Evolutionary conservation across 2,888 invertebrate species (phyloP), one percentile per base, ranked within the genome.

Genomic region (Petrophora chlorosata): DNA sequence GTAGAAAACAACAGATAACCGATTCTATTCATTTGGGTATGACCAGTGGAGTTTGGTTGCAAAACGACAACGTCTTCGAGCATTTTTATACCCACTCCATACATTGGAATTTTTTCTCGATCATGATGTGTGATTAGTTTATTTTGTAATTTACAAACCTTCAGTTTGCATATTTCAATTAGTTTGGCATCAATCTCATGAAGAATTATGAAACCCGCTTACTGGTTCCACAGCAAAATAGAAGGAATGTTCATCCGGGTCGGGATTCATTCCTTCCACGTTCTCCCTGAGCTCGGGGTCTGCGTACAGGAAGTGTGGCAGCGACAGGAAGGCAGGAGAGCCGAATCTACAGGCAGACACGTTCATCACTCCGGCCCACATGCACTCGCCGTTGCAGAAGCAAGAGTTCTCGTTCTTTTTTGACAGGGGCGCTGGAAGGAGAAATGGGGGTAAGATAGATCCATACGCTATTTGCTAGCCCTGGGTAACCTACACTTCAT

Each of bases 221-320:
- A 95, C 95, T 48, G 96, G 95, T 70, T 96, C 96, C 0, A 96
- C 85, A 2, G 93, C 91, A 67, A 97, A 92, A 67, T 92, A 94
- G 79, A 97, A 95, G 53, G 94, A 92, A 71, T 97, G 96, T 17
- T 92, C 90, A 0, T 92, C 90, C 1, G 92, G 91, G 9, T 93
- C 90, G 0, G 97, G 96, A 1, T 81, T 63, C 71, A 97, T 67
- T 0, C 97, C 97, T 0, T 90, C 89, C 0, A 97, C 92, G 32
- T 87, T 85, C 8, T 93, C 85, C 7, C 87, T 59, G 53, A 95
- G 94, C 52, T 80, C 88, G 0, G 93, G 92, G 82, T 96, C 97
- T 0, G 92, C 97, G 63, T 94, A 92, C 69, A 94, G 91, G 80
- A 96, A 97, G 83, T 97, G 97, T 0, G 98, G 98, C 61, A 95